These are phyloP conservation scores for Zosterops borbonicus DNA, from an alignment of 2,113 vertebrate genomes.

Conservation along the genomic window DNA sequence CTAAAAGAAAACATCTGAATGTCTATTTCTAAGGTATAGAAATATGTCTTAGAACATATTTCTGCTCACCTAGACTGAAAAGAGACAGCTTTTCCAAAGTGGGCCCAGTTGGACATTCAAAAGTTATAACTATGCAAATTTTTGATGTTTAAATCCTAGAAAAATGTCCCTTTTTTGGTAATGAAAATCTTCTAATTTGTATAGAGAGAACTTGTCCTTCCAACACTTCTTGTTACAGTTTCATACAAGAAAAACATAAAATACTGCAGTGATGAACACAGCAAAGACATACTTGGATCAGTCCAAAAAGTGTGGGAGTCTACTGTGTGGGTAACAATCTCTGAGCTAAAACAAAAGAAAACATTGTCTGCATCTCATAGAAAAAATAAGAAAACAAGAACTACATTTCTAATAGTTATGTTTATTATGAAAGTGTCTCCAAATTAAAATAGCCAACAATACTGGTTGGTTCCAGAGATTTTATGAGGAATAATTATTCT, in stretches of 20 bases:
- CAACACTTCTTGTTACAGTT: neutral
- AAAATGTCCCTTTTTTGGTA: neutral
- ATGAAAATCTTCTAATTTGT: neutral
- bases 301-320: neutral
- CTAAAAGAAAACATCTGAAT: neutral
- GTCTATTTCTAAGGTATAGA: neutral
- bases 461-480: constrained; percentile 71
- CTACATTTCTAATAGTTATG: constrained; percentile 67
- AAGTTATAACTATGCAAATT: neutral
- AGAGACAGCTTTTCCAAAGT: neutral
- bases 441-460: constrained; percentile 77
- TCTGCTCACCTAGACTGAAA: neutral
- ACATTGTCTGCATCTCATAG: neutral
- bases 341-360: neutral
- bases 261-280: neutral
- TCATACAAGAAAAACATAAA: neutral
- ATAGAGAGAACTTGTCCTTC: neutral
- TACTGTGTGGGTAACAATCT: neutral
- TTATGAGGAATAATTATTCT: constrained; percentile 66
- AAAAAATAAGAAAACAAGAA: constrained; percentile 42
- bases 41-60: too few relatives aligned
- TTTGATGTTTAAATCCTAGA: neutral
- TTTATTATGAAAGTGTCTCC: constrained; percentile 83
- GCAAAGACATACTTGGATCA: neutral
- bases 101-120: neutral